Base-by-base conservation (phyloP, 2,888 invertebrate genomes). In the Nymphalis polychloros region DNA sequence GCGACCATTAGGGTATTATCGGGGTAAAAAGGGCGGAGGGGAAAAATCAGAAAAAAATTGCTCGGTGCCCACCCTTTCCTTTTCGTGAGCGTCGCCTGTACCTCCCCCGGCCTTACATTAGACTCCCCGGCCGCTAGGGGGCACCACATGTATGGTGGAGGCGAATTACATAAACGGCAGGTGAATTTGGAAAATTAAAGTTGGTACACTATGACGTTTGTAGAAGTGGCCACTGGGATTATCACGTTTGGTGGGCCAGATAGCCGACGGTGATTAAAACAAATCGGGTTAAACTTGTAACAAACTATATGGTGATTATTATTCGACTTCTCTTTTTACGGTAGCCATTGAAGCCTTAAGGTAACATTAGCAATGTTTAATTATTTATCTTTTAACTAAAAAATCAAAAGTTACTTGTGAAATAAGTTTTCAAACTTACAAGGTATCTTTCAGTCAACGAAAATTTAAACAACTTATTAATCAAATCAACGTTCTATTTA, bases 1-100 rank as follows among this genome's bases (percentile, higher is more conserved):
- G 87, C 89, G 86, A 89, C 92, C 92, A 92, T 92, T 92, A 92
- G 90, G 87, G 92, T 91, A 92, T 92, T 92, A 92, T 92, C 92
- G 91, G 84, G 89, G 87, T 87, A 87, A 81, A 83, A 85, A 84
- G 81, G 82, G 79, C 80, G 87, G 84, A 81, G 86, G 89, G 87
- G 85, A 87, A 84, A 86, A 90, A 91, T 88, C 87, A 86, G 82
- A 88, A 90, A 92, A 92, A 92, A 92, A 92, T 90, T 87, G 90
- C 87, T 86, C 85, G 80, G 82, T 79, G 78, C 84, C 91, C 92
- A 90, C 92, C 92, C 90, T 85, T 91, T 90, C 89, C 89, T 90
- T 91, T 92, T 87, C 87, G 89, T 86, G 85, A 88, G 84, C 89
- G 89, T 87, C 87, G 88, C 86, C 87, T 79, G 78, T 76, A 75